Base-by-base conservation (phyloP, 2,888 invertebrate genomes). In the Philaethria dido region DNA sequence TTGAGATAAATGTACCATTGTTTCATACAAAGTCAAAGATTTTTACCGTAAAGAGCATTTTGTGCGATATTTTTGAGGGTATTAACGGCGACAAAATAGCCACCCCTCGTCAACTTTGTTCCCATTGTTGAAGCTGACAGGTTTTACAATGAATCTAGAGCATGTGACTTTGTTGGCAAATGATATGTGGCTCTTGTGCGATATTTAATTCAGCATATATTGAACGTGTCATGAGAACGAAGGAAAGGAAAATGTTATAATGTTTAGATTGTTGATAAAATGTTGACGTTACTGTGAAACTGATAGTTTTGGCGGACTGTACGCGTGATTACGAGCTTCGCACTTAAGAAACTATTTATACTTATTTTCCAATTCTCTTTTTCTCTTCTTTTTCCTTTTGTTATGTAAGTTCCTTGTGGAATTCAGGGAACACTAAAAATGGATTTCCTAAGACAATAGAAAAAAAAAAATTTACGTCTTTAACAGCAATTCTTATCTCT, bases 1-100 rank as follows among this genome's bases (percentile, higher is more conserved):
- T 83, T 83, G 79, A 80, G 83, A 82, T 75, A 72, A 76, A 83
- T 82, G 70, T 70, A 29, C 39, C 57, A 64, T 62, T 62, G 64
- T 65, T 65, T 65, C 42, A 11, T 25, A 65, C 4, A 47, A 59
- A 44, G 29, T 65, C 45, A 62, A 45, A 44, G 68, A 59, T 65
- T 65, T 39, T 47, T 47, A 29, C 29, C 11, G 20, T 42, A 64
- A 57, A 57, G 42, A 33, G 42, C 20, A 39, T 54, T 54, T 57
- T 18, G 25, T 3, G 18, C 50, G 57, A 69, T 69, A 69, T 66
- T 72, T 73, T 73, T 69, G 70, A 68, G 71, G 70, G 70, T 65
- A 73, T 76, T 72, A 74, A 66, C 68, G 62, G 64, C 73, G 74
- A 74, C 71, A 73, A 74, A 74, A 73, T 70, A 72, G 73, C 69